Evolutionary conservation across 53 echinoderm and acorn worm genomes (phyloP).

Genomic region (Echinarachnius parma): DNA sequence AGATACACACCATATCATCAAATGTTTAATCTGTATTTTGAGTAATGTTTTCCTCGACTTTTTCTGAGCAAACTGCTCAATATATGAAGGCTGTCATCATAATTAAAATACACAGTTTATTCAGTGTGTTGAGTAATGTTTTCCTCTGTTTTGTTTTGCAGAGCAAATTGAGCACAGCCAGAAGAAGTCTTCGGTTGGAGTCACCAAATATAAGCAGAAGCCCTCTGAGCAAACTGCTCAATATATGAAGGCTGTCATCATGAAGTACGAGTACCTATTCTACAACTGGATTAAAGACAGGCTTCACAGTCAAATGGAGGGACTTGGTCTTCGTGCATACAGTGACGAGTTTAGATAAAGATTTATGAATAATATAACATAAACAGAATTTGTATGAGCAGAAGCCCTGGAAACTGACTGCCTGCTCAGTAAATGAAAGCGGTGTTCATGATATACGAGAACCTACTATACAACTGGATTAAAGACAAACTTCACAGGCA

Average conservation of each 20-base stretch:
- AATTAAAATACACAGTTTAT: too few species aligned
- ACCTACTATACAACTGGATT: constrained; percentile 31
- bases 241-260: constrained; percentile 2
- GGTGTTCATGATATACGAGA: constrained; percentile 25
- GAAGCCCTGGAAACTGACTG: neutral
- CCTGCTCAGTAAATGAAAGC: constrained; percentile 4
- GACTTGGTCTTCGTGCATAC: too few species aligned
- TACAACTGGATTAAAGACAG: constrained; percentile 32
- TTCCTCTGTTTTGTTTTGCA: too few species aligned
- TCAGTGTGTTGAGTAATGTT: neutral
- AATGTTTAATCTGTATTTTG: too few species aligned
- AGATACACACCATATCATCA: too few species aligned
- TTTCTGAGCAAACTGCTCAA: neutral
- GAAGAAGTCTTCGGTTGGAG: neutral
- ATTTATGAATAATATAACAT: too few species aligned
- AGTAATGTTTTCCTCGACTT: neutral
- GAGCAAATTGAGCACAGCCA: neutral
- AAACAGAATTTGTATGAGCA: too few species aligned
- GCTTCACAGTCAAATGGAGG: constrained; percentile 10
- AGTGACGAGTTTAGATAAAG: too few species aligned
- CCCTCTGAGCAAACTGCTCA: constrained; percentile 6
- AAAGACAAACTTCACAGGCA: constrained; percentile 15
- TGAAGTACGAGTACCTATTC: constrained; percentile 35
- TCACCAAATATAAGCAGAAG: constrained; percentile 27
- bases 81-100: neutral